These are phyloP conservation scores for Andrena haemorrhoa DNA, from an alignment of 2,888 invertebrate species.

Conservation along the genomic window DNA sequence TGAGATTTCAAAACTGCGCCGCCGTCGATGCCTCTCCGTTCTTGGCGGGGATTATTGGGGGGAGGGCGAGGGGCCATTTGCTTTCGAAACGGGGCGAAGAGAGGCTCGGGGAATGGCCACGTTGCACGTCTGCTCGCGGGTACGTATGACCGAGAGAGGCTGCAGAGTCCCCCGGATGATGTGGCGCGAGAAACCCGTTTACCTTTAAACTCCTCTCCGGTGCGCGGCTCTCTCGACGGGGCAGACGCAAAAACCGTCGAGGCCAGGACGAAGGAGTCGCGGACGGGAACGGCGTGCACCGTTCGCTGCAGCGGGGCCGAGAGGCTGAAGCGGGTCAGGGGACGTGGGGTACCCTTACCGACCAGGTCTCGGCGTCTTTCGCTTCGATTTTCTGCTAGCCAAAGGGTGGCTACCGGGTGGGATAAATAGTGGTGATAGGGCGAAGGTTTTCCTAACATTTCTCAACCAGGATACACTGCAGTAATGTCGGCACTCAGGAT, in stretches of 20 bases:
- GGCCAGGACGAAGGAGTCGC: conserved; percentile 50
- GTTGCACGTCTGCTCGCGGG: conserved; percentile 4
- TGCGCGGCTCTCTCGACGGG: conserved; percentile 54
- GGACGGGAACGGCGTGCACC: conserved; percentile 41
- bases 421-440: too few species aligned
- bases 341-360: conserved; percentile 11
- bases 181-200: conserved; percentile 79
- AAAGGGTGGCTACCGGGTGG: too few species aligned
- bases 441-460: too few species aligned
- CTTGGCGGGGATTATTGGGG: too few species aligned
- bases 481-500: too few species aligned
- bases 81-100: not conserved
- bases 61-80: too few species aligned
- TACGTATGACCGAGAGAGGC: conserved; percentile 58
- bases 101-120: not conserved
- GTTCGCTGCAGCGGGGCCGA: conserved; percentile 37
- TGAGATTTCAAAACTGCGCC: too few species aligned
- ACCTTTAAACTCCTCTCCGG: conserved; percentile 78
- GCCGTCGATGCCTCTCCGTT: too few species aligned
- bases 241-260: conserved; percentile 63
- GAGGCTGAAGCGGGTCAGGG: conserved; percentile 36
- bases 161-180: conserved; percentile 63
- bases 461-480: too few species aligned
- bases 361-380: not conserved
- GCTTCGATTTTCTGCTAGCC: too few species aligned